A percentile compares a stretch with the other conserved stretches of the same genome.
Conservation (phyloP, 2,113 vertebrate genomes). For the Rhabdornis inornatus region DNA sequence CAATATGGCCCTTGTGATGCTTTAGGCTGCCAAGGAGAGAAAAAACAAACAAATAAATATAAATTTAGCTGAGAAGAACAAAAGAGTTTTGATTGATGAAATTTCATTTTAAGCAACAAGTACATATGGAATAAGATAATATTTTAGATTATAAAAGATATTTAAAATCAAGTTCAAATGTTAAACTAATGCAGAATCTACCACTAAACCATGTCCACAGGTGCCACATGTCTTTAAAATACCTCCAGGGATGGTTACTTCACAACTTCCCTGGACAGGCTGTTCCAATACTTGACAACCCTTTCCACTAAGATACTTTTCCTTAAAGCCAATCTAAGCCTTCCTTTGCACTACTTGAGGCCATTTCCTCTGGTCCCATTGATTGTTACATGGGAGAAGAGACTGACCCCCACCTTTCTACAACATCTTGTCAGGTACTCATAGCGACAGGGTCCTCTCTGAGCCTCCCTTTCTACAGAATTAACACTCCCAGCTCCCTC, state of each 20-base stretch:
- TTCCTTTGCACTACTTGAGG: not conserved
- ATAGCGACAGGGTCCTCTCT: not conserved
- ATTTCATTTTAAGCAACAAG: not conserved
- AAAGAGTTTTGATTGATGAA: not conserved
- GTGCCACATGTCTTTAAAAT: not conserved
- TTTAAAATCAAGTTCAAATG: not conserved
- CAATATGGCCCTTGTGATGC: not conserved
- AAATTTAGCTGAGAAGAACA: not conserved
- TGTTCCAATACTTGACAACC: not conserved
- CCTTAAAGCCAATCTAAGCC: not conserved
- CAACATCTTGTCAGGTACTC: not conserved
- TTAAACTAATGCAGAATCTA: not conserved
- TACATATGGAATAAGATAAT: not conserved
- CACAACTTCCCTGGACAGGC: too few species aligned
- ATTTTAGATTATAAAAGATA: not conserved
- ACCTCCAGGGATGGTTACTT: not conserved
- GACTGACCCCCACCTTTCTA: not conserved
- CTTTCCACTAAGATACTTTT: not conserved
- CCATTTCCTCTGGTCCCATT: not conserved
- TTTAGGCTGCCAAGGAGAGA: slow-evolving; percentile 21
- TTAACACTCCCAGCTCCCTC: not conserved
- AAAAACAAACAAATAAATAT: not conserved
- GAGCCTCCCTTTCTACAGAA: not conserved
- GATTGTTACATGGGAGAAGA: not conserved
- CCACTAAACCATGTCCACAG: not conserved